A percentile compares a stretch with the other conserved stretches of the same genome.
These are phyloP conservation scores for Halichondria panicea DNA, from an alignment of 37 sponge, comb jelly and placozoan genomes.

Conservation along the genomic window DNA sequence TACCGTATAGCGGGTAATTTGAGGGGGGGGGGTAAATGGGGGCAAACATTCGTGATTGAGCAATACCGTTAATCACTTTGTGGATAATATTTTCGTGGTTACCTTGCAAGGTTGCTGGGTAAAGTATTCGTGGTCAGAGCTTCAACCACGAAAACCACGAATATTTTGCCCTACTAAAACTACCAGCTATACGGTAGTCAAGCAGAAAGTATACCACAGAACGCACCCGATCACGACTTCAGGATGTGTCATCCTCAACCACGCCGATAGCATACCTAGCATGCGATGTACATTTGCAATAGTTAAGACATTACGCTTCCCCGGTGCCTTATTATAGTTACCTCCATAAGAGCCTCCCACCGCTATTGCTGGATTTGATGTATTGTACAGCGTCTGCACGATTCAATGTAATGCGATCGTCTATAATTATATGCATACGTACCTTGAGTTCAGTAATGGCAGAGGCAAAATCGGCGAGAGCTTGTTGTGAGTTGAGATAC, in stretches of 20 bases:
- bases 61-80: too few relatives aligned
- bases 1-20: too few relatives aligned
- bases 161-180: too few relatives aligned
- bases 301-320: neutral
- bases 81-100: too few relatives aligned
- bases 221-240: slow-evolving; percentile 68
- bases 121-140: too few relatives aligned
- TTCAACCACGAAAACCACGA: too few relatives aligned
- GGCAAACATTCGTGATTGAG: too few relatives aligned
- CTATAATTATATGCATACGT: neutral
- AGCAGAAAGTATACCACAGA: too few relatives aligned
- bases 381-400: neutral
- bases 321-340: slow-evolving; percentile 5
- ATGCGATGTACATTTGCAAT: neutral
- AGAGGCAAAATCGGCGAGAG: slow-evolving; percentile 86
- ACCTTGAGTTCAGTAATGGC: slow-evolving; percentile 63
- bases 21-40: too few relatives aligned
- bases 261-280: slow-evolving; percentile 90
- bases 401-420: neutral
- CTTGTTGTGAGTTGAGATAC: slow-evolving; percentile 88
- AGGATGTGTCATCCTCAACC: slow-evolving; percentile 93
- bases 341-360: slow-evolving; percentile 97
- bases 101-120: too few relatives aligned
- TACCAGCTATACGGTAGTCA: too few relatives aligned
- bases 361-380: slow-evolving; percentile 67